Evolutionary conservation across 2,113 vertebrate species (phyloP), one percentile per base, ranked within the genome.

Genomic region (Osmerus eperlanus): DNA sequence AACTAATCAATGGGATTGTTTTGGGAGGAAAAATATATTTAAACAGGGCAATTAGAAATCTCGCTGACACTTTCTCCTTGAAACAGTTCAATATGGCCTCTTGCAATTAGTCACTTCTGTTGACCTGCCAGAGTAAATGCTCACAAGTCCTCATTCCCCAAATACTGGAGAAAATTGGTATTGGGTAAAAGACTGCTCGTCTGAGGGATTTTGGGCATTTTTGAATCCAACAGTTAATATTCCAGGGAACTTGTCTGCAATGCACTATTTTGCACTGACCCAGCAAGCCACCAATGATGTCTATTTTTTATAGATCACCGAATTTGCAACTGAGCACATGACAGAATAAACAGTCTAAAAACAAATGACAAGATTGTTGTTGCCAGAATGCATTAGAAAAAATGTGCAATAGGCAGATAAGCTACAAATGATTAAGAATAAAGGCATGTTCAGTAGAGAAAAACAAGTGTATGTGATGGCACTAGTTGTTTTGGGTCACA

Each of bases 281-380:
- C 70, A 74, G 77, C 73, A 77, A 85, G 77, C 28, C 76, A 72
- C 70, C 61, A 51, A 74, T 78, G 71, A 65, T 25, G 29, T 56
- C 65, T 28, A 72, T 62, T 74, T 79, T 69, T 73, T 70, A 76
- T 66, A 78, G 67, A 78, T 70, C 32, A 74, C 65, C 59, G 68
- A 67, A 68, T 67, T 71, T 80, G 76, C 64, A 71, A 63, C 72
- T 81, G 64, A 73, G 56, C 64, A 67, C 63, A 61, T n/a, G 41
- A 58, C 55, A 69, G 41, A 47, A 19, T 52, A 67, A 63, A 67
- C 11, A 60, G 67, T 60, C 41, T 25, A 54, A 72, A 69, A 67
- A 56, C 54, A 56, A 61, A 73, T 52, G 25, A 60, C 65, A n/a
- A 72, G 65, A 67, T 55, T 16, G 28, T 74, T 56, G 64, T 56